Evolutionary conservation across 2,113 vertebrate genomes (phyloP).

Genomic region (Chamaetylas fuelleborni): DNA sequence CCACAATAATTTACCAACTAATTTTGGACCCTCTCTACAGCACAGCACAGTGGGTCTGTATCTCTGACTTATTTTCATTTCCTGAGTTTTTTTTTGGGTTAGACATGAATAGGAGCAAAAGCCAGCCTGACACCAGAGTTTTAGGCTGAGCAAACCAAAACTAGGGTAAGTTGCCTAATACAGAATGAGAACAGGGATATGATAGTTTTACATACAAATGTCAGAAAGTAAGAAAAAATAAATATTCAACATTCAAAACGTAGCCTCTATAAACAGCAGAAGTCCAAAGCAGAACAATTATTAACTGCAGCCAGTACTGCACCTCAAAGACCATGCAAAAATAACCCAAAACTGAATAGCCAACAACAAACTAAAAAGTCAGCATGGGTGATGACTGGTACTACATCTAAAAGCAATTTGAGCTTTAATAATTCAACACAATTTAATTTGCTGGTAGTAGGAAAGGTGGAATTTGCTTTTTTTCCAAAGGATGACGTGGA

Average conservation of each 20-base stretch:
- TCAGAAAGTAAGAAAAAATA: not conserved
- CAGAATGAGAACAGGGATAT: not conserved
- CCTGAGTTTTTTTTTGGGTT: not conserved
- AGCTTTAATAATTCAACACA: constrained; percentile 31
- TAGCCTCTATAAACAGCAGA: not conserved
- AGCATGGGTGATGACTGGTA: not conserved
- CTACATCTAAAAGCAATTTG: not conserved
- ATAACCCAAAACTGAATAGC: not conserved
- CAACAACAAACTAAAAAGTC: not conserved
- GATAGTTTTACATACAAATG: not conserved
- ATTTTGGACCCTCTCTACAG: not conserved
- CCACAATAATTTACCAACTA: not conserved
- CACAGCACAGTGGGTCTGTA: not conserved
- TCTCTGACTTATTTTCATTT: not conserved
- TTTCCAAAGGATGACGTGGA: not conserved
- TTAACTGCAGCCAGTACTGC: not conserved
- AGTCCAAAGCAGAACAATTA: not conserved
- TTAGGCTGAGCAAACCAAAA: not conserved
- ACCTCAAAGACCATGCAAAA: not conserved
- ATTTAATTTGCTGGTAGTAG: not conserved
- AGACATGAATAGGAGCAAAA: not conserved
- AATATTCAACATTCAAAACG: not conserved
- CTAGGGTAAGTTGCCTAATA: not conserved
- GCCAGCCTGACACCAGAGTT: not conserved
- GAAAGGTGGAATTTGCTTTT: not conserved